A percentile compares a stretch with the other conserved stretches of the same genome.
Conservation (phyloP, 2,797 vertebrate genomes). For the Lagorchestes hirsutus region DNA sequence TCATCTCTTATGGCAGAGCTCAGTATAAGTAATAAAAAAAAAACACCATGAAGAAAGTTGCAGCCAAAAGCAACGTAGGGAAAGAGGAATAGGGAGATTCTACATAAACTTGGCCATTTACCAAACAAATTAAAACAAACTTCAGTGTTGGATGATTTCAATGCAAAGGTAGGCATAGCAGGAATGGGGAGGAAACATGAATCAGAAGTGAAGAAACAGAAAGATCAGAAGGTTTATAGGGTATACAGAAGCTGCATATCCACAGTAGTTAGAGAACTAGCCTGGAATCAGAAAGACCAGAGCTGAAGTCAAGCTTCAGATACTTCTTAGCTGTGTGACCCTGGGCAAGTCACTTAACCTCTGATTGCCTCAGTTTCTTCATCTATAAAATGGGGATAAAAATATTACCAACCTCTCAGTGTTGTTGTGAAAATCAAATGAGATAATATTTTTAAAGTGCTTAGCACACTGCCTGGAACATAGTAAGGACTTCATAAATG, state of each 20-base stretch:
- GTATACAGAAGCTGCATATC: background rate
- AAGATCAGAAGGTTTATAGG: background rate
- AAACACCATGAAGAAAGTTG: background rate
- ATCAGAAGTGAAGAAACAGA: background rate
- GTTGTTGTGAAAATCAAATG: background rate
- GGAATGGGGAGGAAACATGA: background rate
- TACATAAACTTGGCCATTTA: background rate
- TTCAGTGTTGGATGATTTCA: background rate
- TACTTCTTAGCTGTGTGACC: background rate
- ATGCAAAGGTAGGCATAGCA: background rate
- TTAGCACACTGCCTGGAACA: background rate
- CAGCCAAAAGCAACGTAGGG: background rate
- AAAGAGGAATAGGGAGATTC: background rate
- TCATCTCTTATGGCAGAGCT: background rate
- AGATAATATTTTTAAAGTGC: background rate
- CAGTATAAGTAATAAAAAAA: background rate
- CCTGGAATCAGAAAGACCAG: background rate
- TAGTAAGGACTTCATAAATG: too few species aligned
- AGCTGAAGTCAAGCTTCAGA: background rate
- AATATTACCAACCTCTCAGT: background rate
- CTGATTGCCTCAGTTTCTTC: background rate
- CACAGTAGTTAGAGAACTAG: background rate
- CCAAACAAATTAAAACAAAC: background rate
- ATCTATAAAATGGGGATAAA: background rate
- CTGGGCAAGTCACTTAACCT: background rate